These are phyloP conservation scores for Mythimna impura DNA, from an alignment of 2,888 invertebrate species.

Conservation along the genomic window DNA sequence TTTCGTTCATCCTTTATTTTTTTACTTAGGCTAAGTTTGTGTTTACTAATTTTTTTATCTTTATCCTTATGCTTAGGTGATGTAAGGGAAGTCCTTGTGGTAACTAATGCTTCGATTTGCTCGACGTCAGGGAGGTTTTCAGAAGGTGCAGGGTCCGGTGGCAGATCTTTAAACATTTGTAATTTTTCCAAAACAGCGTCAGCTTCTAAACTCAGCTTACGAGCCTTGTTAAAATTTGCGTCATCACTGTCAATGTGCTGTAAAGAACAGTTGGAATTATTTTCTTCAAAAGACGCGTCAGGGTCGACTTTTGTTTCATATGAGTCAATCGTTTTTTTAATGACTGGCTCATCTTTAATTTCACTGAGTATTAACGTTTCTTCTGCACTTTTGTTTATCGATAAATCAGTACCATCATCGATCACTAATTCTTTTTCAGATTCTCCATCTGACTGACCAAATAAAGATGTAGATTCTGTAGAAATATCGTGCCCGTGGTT, in stretches of 20 bases:
- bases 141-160: constrained; percentile 71
- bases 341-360: constrained; percentile 32
- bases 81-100: constrained; percentile 54
- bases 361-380: constrained; percentile 60
- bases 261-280: constrained; percentile 49
- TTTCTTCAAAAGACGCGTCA: constrained; percentile 44
- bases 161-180: constrained; percentile 80
- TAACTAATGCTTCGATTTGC: constrained; percentile 57
- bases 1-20: constrained; percentile 62
- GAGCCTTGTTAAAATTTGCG: constrained; percentile 78
- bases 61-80: constrained; percentile 61
- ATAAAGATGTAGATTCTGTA: constrained; percentile 51
- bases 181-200: constrained; percentile 75
- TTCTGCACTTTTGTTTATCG: constrained; percentile 63
- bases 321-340: constrained; percentile 27
- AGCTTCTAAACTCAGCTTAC: constrained; percentile 80
- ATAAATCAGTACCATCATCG: constrained; percentile 70
- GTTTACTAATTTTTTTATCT: constrained; percentile 65
- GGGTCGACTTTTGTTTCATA: constrained; percentile 26
- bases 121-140: constrained; percentile 62
- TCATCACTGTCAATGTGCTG: constrained; percentile 66
- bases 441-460: constrained; percentile 72
- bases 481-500: constrained; percentile 34
- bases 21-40: constrained; percentile 69
- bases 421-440: constrained; percentile 80